Evolutionary conservation across 1,140 invertebrate species (phyloP).

Genomic region (Pseudomyrmex cubaensis): DNA sequence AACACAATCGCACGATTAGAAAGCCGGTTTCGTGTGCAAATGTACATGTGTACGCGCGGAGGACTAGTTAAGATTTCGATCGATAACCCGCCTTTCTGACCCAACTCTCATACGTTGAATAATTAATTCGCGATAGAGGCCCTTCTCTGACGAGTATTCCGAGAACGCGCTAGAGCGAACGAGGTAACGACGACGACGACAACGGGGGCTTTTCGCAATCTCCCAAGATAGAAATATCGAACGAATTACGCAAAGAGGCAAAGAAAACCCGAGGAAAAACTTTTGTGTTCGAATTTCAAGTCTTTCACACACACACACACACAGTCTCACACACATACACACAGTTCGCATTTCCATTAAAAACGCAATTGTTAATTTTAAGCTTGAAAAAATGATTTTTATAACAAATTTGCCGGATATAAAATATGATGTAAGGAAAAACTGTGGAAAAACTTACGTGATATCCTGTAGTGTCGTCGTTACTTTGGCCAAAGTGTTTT

Average conservation of each 20-base stretch:
- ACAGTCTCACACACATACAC: too few relatives aligned
- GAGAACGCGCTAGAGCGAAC: slow-evolving; percentile 15
- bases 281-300: too few relatives aligned
- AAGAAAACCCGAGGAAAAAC: too few relatives aligned
- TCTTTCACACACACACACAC: too few relatives aligned
- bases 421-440: neutral
- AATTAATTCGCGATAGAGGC: slow-evolving; percentile 62
- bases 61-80: slow-evolving; percentile 68
- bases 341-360: too few relatives aligned
- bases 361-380: too few relatives aligned
- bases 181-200: neutral
- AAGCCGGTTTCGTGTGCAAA: slow-evolving; percentile 25
- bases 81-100: slow-evolving; percentile 65
- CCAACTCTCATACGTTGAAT: slow-evolving; percentile 58
- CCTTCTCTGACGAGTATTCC: slow-evolving; percentile 21
- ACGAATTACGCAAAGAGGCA: neutral
- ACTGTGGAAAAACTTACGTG: too few relatives aligned
- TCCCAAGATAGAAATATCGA: slow-evolving; percentile 14
- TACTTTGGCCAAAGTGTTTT: too few relatives aligned
- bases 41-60: neutral
- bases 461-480: too few relatives aligned
- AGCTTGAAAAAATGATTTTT: too few relatives aligned
- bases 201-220: slow-evolving; percentile 21
- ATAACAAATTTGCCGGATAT: neutral
- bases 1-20: slow-evolving; percentile 60